These are phyloP conservation scores for Elachura formosa DNA, from an alignment of 2,113 vertebrate species.

Conservation along the genomic window DNA sequence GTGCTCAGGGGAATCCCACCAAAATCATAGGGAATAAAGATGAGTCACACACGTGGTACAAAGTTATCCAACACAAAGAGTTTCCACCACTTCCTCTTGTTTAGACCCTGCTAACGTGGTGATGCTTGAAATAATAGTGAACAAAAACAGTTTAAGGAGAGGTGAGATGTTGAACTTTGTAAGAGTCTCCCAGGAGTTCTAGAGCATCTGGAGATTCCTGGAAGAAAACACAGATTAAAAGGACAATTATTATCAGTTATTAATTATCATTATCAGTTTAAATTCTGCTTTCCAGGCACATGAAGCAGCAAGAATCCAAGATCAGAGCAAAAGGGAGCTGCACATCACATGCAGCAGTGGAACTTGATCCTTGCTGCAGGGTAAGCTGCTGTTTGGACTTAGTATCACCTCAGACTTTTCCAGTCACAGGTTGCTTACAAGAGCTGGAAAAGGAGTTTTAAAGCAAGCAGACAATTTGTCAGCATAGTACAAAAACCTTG, in stretches of 20 bases:
- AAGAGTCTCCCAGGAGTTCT: not conserved
- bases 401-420: not conserved
- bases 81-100: not conserved
- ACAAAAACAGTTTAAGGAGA: not conserved
- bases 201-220: not conserved
- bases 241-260: not conserved
- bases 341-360: not conserved
- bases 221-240: not conserved
- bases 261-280: not conserved
- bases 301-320: not conserved
- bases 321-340: not conserved
- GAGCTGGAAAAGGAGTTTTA: not conserved
- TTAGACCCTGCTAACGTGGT: not conserved
- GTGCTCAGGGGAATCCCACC: not conserved
- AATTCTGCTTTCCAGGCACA: not conserved
- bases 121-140: not conserved
- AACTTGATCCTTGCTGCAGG: not conserved
- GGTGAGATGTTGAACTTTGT: not conserved
- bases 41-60: not conserved
- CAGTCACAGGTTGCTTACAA: not conserved
- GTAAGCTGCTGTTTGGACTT: not conserved
- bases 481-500: not conserved
- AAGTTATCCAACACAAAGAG: not conserved
- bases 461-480: not conserved
- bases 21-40: not conserved